A percentile compares a stretch with the other conserved stretches of the same genome.
Conservation (phyloP, 2,113 vertebrate genomes). For the Syrmaticus mikado region DNA sequence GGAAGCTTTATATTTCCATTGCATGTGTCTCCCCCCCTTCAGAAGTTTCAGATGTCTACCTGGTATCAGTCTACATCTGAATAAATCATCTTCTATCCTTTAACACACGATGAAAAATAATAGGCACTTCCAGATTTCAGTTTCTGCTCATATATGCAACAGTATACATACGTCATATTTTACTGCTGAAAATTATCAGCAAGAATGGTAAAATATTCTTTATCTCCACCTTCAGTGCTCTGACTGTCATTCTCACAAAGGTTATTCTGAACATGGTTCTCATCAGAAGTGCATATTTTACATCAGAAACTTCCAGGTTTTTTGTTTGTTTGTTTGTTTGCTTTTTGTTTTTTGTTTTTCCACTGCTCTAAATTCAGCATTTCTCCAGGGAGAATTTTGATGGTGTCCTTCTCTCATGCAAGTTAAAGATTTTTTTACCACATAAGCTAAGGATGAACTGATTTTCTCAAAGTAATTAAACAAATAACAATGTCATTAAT, state of each 20-base stretch:
- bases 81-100: not conserved
- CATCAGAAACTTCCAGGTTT: not conserved
- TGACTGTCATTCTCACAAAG: not conserved
- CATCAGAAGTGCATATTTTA: not conserved
- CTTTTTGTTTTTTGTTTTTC: not conserved
- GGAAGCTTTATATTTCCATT: too few relatives aligned
- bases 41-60: too few relatives aligned
- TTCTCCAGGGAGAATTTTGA: not conserved
- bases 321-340: not conserved
- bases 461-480: conserved; percentile 9
- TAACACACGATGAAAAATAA: not conserved
- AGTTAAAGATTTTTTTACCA: not conserved
- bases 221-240: not conserved
- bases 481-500: not conserved
- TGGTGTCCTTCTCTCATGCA: not conserved
- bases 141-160: not conserved
- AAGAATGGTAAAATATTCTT: not conserved
- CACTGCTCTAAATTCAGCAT: not conserved
- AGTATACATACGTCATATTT: not conserved
- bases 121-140: not conserved
- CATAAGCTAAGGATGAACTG: not conserved
- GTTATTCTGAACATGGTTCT: not conserved
- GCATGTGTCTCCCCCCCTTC: too few relatives aligned
- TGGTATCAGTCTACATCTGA: not conserved
- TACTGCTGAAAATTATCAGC: not conserved